These are phyloP conservation scores for Ophraella communa DNA, from an alignment of 2,888 invertebrate genomes.

Conservation along the genomic window DNA sequence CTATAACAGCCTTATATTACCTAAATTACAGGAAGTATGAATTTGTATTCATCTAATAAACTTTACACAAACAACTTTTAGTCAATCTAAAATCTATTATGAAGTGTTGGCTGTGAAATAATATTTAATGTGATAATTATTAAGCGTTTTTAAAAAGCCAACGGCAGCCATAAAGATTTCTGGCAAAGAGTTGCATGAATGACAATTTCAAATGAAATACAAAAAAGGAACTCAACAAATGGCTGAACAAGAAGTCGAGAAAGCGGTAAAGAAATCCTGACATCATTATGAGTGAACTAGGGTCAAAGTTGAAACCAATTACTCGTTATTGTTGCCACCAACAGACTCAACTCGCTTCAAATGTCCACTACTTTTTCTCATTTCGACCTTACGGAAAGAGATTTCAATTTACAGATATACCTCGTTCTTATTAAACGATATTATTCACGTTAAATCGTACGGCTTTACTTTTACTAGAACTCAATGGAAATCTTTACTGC, in stretches of 20 bases:
- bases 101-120: no score
- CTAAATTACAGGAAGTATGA: no score
- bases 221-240: conserved; percentile 43
- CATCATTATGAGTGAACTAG: conserved; percentile 54
- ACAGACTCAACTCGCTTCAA: conserved; percentile 53
- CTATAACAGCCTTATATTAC: no score
- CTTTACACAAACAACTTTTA: no score
- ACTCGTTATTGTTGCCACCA: conserved; percentile 59
- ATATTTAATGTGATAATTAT: no score
- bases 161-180: background rate
- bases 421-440: conserved; percentile 33
- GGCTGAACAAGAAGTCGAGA: conserved; percentile 32
- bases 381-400: conserved; percentile 48
- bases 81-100: no score
- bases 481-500: conserved; percentile 3
- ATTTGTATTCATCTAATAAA: no score
- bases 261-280: conserved; percentile 42
- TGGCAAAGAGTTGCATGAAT: conserved; percentile 25
- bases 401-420: conserved; percentile 55
- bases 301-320: conserved; percentile 60
- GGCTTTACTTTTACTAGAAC: conserved; percentile 4
- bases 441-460: conserved; percentile 33
- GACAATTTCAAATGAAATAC: conserved; percentile 24
- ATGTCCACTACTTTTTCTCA: conserved; percentile 44
- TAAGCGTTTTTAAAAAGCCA: no score